Evolutionary conservation across 2,888 invertebrate genomes (phyloP).

Genomic region (Amphipyra berbera): DNA sequence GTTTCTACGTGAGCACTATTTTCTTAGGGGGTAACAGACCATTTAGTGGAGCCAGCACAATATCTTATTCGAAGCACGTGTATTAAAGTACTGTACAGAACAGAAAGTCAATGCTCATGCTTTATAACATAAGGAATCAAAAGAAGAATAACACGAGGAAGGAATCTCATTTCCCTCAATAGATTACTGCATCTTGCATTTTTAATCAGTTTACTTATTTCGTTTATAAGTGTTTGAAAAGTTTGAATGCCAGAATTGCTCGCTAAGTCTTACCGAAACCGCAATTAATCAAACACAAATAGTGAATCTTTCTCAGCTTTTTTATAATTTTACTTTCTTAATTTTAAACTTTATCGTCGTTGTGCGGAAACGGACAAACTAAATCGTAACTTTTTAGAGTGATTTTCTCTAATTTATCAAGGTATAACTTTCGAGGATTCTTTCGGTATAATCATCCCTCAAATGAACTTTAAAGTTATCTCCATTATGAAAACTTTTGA

Average conservation of each 20-base stretch:
- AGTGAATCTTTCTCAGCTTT: constrained; percentile 1
- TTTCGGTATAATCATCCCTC: neutral
- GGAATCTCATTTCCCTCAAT: too few species aligned
- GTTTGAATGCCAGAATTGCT: neutral
- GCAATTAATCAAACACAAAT: neutral
- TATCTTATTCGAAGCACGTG: constrained; percentile 1
- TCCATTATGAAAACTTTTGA: constrained; percentile 14
- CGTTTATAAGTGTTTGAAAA: neutral
- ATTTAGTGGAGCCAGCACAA: constrained; percentile 1
- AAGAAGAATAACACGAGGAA: too few species aligned
- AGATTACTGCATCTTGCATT: too few species aligned
- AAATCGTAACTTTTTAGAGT: neutral
- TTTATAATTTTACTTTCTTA: constrained; percentile 8
- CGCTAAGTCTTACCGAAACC: neutral
- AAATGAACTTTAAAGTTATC: constrained; percentile 4
- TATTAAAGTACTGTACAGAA: neutral
- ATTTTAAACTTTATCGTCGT: constrained; percentile 3
- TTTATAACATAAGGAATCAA: too few species aligned
- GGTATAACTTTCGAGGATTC: neutral
- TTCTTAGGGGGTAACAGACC: constrained; percentile 1
- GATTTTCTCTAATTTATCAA: neutral
- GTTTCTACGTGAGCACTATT: constrained; percentile 15
- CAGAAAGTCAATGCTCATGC: too few species aligned
- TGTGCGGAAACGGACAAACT: neutral
- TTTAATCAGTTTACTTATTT: too few species aligned